Conservation (phyloP, 2,888 invertebrate genomes). For the Ornithoptera priamus region DNA sequence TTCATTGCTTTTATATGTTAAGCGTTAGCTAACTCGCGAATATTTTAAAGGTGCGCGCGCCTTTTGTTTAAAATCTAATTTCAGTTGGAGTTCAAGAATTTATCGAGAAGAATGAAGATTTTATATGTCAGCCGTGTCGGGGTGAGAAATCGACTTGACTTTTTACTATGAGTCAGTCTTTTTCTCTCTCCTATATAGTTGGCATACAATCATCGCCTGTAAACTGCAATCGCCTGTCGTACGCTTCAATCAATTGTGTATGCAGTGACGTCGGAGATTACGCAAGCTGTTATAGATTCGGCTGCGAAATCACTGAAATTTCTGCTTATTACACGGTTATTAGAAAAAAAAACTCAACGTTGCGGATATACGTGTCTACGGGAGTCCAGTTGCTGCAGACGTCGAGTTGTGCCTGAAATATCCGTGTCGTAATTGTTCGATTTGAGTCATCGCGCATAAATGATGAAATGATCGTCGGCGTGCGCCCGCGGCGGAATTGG, state of each 20-base stretch:
- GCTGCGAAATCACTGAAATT: slow-evolving; percentile 77
- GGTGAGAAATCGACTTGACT: slow-evolving; percentile 85
- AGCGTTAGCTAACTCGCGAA: background rate
- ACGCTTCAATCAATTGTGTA: slow-evolving; percentile 47
- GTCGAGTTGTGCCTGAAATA: slow-evolving; percentile 44
- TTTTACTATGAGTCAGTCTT: slow-evolving; percentile 84
- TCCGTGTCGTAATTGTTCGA: slow-evolving; percentile 56
- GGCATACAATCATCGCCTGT: slow-evolving; percentile 64
- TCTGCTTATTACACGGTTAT: slow-evolving; percentile 63
- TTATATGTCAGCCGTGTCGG: slow-evolving; percentile 75
- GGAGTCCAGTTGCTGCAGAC: slow-evolving; percentile 8
- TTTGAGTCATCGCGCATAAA: slow-evolving; percentile 61
- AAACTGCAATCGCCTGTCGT: slow-evolving; percentile 28
- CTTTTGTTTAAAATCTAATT: slow-evolving; percentile 44
- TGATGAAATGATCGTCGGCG: slow-evolving; percentile 65
- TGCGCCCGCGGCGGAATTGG: slow-evolving; percentile 63
- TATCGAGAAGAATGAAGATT: slow-evolving; percentile 46
- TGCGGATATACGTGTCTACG: background rate
- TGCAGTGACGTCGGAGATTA: slow-evolving; percentile 77
- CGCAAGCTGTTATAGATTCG: slow-evolving; percentile 71
- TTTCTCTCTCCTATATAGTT: slow-evolving; percentile 88
- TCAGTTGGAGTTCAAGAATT: slow-evolving; percentile 44
- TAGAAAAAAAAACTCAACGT: slow-evolving; percentile 24
- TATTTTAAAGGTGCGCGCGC: slow-evolving; percentile 31
- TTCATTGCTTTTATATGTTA: background rate